phyloP scores from a whole-genome alignment of 2,888 invertebrate species.

The Orchesellides sinensis region DNA sequence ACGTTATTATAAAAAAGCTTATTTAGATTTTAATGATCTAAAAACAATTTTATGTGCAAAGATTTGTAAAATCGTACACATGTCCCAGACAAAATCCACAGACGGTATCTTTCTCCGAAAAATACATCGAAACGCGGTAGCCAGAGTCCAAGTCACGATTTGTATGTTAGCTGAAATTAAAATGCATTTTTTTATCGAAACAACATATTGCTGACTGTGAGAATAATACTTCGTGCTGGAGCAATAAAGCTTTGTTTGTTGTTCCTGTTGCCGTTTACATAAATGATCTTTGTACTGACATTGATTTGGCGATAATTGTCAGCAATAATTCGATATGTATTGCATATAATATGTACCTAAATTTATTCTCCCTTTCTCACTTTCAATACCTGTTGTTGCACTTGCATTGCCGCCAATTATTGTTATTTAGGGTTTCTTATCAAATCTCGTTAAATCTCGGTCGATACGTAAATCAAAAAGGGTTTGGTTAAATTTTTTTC shows the following conservation, averaged over 20 bases:
- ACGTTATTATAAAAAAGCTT: neutral
- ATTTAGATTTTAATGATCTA: neutral
- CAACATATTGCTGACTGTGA: neutral
- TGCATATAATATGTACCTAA: neutral
- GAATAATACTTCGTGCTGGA: neutral
- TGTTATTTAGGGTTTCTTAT: neutral
- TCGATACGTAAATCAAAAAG: neutral
- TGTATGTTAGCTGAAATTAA: constrained; percentile 51
- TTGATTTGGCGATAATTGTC: constrained; percentile 30
- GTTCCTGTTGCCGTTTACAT: neutral
- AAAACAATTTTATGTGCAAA: neutral
- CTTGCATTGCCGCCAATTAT: neutral
- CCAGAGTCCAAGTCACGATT: constrained; percentile 47
- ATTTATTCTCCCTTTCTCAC: too few species aligned
- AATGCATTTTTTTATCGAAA: neutral
- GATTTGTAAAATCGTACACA: too few species aligned
- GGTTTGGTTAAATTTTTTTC: neutral
- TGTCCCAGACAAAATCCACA: too few species aligned
- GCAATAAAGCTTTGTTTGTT: neutral
- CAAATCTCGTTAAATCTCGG: constrained; percentile 26
- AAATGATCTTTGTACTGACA: constrained; percentile 11
- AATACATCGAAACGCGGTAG: constrained; percentile 30
- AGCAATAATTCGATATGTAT: neutral
- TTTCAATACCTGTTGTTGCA: constrained; percentile 5
- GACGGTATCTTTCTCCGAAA: too few species aligned